Evolutionary conservation across 2,797 vertebrate genomes (phyloP).

Genomic region (Oryzias dopingdopingensis): DNA sequence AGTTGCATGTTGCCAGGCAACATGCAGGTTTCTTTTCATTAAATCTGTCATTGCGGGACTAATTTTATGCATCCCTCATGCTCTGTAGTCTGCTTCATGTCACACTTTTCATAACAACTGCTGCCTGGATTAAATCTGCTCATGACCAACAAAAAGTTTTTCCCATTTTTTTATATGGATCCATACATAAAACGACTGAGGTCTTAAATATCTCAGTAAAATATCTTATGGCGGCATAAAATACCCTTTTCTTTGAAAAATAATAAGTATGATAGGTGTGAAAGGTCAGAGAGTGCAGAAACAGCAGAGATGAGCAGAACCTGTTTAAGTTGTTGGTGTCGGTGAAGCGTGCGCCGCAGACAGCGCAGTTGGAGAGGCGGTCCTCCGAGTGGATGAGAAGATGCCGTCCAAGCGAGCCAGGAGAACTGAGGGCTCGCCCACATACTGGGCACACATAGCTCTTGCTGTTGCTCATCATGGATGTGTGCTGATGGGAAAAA

Average conservation of each 20-base stretch:
- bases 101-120: slow-evolving; percentile 10
- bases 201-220: too few relatives aligned
- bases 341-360: slow-evolving; percentile 93
- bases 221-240: not conserved
- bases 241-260: not conserved
- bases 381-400: slow-evolving; percentile 97
- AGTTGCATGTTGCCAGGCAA: slow-evolving; percentile 38
- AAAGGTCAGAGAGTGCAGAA: slow-evolving; percentile 3
- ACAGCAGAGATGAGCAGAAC: slow-evolving; percentile 53
- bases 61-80: slow-evolving; percentile 48
- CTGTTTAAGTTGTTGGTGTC: slow-evolving; percentile 95
- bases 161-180: too few relatives aligned
- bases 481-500: slow-evolving; percentile 82
- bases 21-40: slow-evolving; percentile 55
- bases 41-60: slow-evolving; percentile 35
- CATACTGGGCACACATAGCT: slow-evolving; percentile 96
- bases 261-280: slow-evolving; percentile 1
- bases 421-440: slow-evolving; percentile 94
- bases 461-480: slow-evolving; percentile 89
- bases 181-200: too few relatives aligned
- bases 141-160: too few relatives aligned
- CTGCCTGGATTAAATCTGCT: slow-evolving; percentile 3
- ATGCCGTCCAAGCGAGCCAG: slow-evolving; percentile 93
- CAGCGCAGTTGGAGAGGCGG: slow-evolving; percentile 96
- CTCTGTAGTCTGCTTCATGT: slow-evolving; percentile 29